Evolutionary conservation across 2,113 vertebrate species (phyloP).

Genomic region (Erinaceus europaeus): DNA sequence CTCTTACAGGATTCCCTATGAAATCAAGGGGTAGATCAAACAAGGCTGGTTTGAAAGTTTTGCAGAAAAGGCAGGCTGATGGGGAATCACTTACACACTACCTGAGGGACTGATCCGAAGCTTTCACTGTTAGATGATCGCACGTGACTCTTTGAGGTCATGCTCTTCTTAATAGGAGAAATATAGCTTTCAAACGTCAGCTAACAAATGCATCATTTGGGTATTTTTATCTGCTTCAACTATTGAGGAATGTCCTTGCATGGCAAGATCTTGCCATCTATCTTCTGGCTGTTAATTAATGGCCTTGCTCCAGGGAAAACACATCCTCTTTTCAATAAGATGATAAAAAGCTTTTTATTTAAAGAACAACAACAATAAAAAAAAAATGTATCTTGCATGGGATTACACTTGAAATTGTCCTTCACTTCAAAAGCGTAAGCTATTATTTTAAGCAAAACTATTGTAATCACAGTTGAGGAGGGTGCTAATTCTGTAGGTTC

Average conservation of each 20-base stretch:
- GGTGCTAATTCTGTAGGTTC: not conserved
- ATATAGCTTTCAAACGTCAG: not conserved
- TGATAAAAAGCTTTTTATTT: not conserved
- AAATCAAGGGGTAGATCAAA: no score
- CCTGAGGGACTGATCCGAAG: not conserved
- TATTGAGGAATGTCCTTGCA: not conserved
- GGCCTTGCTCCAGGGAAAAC: constrained; percentile 11
- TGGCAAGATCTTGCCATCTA: not conserved
- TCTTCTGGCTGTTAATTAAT: constrained; percentile 13
- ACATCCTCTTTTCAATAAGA: constrained; percentile 1
- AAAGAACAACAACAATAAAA: no score
- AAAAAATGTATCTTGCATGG: not conserved
- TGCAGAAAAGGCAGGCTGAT: not conserved
- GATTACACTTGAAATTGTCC: not conserved
- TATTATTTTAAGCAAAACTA: constrained; percentile 24
- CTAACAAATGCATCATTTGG: not conserved
- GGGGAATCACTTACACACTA: not conserved
- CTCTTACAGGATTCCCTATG: not conserved
- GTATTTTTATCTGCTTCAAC: not conserved
- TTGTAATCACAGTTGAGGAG: not conserved
- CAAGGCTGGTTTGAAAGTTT: not conserved
- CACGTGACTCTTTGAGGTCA: not conserved
- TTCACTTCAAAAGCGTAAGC: constrained; percentile 19
- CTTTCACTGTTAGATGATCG: not conserved
- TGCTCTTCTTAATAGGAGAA: not conserved